Evolutionary conservation across 2,888 invertebrate genomes (phyloP), one percentile per base, ranked within the genome.

Genomic region (Parochlus steinenii): DNA sequence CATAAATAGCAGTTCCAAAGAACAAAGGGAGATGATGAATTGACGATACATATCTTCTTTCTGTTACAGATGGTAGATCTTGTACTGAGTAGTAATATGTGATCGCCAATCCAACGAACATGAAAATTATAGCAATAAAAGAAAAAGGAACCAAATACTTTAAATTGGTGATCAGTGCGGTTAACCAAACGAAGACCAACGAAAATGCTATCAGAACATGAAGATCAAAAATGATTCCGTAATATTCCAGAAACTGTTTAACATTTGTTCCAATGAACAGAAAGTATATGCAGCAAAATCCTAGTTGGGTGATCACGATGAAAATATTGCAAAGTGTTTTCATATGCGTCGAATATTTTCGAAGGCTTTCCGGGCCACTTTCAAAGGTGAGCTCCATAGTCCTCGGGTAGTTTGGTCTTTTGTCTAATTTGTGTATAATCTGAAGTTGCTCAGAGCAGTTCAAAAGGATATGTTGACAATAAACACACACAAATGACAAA

Each of bases 381-480:
- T 69, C 69, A 51, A 92, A 86, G 44, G 79, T 78, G 41, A 78
- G 60, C 50, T 79, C 76, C 33, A 86, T 82, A 0, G 89, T 87
- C 41, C 77, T 74, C 0, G 87, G 82, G 55, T 85, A 78, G 48
- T 83, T 73, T 42, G 74, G 71, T 3, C 70, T 61, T 10, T 63
- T 61, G 1, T 62, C 57, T 1, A 65, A 49, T 41, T 74, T 71
- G 3, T 66, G 61, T 34, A 69, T 59, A 20, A 62, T 56, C 29
- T 69, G 64, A 58, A 82, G 69, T 48, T 71, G 74, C 40, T 69
- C 69, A 22, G 83, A 73, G 44, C 77, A 76, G 42, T 64, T 65
- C n/a, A n/a, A n/a, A n/a, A 95, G 60, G 42, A 90, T 62, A 53
- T 93, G 89, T 64, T 92, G 92, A 46, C 92, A 83, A 55, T 95